phyloP scores from a whole-genome alignment of 2,113 vertebrate genomes.

The Pionites leucogaster region DNA sequence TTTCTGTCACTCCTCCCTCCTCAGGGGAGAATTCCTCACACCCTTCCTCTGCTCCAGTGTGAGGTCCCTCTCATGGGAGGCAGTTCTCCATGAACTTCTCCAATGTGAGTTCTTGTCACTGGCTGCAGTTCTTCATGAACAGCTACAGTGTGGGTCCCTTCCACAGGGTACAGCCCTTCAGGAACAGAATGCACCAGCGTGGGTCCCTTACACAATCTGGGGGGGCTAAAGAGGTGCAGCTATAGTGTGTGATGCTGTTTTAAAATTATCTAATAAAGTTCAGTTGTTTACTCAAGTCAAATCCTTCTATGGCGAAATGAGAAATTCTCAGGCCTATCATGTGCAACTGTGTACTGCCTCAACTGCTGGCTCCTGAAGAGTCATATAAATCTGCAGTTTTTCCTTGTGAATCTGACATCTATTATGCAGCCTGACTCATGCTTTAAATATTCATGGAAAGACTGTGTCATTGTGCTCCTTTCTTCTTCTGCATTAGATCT shows the following conservation, averaged over 20 bases:
- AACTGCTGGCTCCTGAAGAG: neutral
- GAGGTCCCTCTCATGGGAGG: neutral
- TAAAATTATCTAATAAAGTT: neutral
- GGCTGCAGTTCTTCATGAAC: neutral
- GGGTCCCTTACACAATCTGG: neutral
- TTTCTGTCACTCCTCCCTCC: neutral
- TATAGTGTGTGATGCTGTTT: neutral
- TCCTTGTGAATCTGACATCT: conserved; percentile 17
- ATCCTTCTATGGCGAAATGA: conserved; percentile 41
- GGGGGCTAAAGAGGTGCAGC: neutral
- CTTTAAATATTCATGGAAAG: conserved; percentile 20
- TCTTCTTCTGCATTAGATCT: neutral
- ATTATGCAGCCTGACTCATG: neutral
- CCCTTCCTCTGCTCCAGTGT: neutral
- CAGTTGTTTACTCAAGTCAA: neutral
- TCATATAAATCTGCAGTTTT: conserved; percentile 38
- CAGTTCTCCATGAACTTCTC: fast-evolving
- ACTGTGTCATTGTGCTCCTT: neutral
- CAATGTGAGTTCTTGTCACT: neutral
- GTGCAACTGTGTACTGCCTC: neutral
- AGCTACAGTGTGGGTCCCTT: neutral
- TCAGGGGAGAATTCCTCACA: neutral
- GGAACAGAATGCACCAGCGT: neutral
- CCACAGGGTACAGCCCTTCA: neutral
- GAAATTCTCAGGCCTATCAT: conserved; percentile 19